Evolutionary conservation across 2,888 invertebrate species (phyloP).

Genomic region (Hyles lineata): DNA sequence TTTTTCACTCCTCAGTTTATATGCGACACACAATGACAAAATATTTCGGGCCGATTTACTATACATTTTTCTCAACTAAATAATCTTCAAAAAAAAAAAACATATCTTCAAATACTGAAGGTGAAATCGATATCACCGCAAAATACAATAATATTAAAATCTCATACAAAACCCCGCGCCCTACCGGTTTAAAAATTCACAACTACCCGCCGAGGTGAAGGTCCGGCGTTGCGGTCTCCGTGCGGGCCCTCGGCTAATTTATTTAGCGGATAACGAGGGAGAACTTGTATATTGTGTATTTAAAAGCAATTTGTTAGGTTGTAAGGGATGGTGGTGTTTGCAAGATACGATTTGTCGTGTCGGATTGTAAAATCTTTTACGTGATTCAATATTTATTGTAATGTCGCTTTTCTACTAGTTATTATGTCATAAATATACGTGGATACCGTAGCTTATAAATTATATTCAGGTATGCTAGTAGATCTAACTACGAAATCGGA

Average conservation of each 20-base stretch:
- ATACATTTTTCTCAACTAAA: too few relatives aligned
- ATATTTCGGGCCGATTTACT: too few relatives aligned
- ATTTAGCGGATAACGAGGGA: constrained; percentile 19
- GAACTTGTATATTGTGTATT: constrained; percentile 26
- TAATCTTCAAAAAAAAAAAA: too few relatives aligned
- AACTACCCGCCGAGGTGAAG: background rate
- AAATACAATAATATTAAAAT: background rate
- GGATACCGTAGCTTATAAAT: too few relatives aligned
- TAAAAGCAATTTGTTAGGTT: constrained; percentile 27
- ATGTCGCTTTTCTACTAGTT: too few relatives aligned
- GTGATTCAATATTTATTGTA: too few relatives aligned
- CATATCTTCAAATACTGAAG: background rate
- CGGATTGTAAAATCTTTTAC: background rate
- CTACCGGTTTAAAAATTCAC: constrained; percentile 7
- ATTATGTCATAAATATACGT: too few relatives aligned
- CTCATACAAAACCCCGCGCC: constrained; percentile 2
- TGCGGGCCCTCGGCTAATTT: constrained; percentile 14
- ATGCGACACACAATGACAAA: too few relatives aligned
- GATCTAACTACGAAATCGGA: too few relatives aligned
- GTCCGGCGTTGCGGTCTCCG: constrained; percentile 4
- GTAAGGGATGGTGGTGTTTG: background rate
- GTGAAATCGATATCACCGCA: background rate
- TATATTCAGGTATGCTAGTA: too few relatives aligned
- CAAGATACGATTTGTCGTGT: constrained; percentile 20
- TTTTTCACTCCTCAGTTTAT: too few relatives aligned